Base-by-base conservation (phyloP, 2,888 invertebrate species). In the Noctua janthe region DNA sequence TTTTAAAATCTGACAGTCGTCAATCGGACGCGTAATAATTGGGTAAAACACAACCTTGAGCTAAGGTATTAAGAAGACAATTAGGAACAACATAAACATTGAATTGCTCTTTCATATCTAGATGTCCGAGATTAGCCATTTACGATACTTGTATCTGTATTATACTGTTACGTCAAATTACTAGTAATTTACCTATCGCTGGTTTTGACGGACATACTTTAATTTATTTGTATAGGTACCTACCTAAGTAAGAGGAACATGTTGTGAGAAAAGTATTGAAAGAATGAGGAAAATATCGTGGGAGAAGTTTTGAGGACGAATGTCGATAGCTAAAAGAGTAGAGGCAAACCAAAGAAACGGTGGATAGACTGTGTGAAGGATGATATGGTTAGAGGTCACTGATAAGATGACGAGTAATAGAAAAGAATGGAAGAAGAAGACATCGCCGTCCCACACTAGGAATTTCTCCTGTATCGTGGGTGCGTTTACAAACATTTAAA, bases 121-220 rank as follows among this genome's bases (percentile, higher is more conserved):
- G 54, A 74, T 74, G 39, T 81, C 17, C 56, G 39, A 74, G 82
- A 80, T 80, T 82, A 82, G 20, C 56, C 29, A 56, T 80, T 81
- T 81, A 80, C 74, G 62, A 81, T 81, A 35, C 62, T 51, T 80
- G 15, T 69, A 35, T 64, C 17, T 20, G 20, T 10, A 39, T 17
- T 17, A 17, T 29, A 56, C 56, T 54, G 3, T 54, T 7, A 54
- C 7, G 20, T 54, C 56, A 56, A 56, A 56, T 56, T 8, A 56
- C 56, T 56, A 23, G 56, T 54, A 54, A 54, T 23, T 5, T 23
- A 56, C 56, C 23, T 3, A 10, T 23, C 23, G 10, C 8, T 10
- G 23, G 23, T 56, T 56, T 56, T 23, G 23, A 56, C 10, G 23
- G 56, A 56, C 23, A 56, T 23, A 56, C 23, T 56, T 54, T 54